phyloP scores from a whole-genome alignment of 2,113 vertebrate genomes.

The Amblyornis subalaris region DNA sequence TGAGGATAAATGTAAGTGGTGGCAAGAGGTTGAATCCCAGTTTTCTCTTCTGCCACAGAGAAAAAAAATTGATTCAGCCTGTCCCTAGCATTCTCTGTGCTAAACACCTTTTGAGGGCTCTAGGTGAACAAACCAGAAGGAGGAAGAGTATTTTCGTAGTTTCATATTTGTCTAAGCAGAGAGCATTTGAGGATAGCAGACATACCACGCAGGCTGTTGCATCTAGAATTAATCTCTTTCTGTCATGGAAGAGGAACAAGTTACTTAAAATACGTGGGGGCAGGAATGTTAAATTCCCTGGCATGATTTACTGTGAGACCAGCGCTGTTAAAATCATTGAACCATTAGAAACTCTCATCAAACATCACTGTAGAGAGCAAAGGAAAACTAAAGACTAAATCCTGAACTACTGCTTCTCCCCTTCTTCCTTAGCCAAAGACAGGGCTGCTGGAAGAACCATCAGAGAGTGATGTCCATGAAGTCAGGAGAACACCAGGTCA shows the following conservation, averaged over 20 bases:
- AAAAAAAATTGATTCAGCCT: background rate
- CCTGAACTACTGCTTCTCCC: background rate
- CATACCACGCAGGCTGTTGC: accelerated
- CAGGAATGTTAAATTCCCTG: background rate
- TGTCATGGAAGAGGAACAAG: background rate
- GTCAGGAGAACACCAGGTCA: background rate
- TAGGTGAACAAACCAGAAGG: background rate
- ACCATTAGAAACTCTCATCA: background rate
- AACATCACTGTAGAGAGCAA: background rate
- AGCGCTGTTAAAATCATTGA: background rate
- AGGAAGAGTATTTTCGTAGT: background rate
- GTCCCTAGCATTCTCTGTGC: background rate
- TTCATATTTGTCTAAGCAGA: background rate
- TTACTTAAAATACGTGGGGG: background rate
- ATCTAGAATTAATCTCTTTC: background rate
- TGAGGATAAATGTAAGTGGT: accelerated
- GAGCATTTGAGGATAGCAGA: background rate
- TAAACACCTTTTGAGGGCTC: background rate
- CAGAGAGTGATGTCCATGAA: accelerated
- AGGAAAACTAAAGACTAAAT: background rate
- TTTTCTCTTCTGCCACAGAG: background rate
- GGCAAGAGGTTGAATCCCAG: background rate
- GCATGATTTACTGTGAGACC: background rate
- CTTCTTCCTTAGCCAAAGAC: background rate
- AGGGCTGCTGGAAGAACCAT: background rate